Evolutionary conservation across 2,888 invertebrate genomes (phyloP).

Genomic region (Odontocolon sp.): DNA sequence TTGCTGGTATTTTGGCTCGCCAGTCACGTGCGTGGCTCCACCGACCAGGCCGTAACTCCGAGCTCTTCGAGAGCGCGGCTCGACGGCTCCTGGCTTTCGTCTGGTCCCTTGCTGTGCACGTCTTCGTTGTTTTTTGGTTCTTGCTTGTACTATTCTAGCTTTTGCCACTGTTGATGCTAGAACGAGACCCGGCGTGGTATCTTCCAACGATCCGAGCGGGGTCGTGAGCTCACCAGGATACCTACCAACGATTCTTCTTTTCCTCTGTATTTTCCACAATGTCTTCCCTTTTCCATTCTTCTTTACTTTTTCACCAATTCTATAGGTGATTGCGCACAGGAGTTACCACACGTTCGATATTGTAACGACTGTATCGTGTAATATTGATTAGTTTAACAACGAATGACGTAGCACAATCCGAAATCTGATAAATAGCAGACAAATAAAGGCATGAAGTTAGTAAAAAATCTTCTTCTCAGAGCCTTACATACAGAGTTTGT

Average conservation of each 20-base stretch:
- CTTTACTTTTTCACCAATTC: constrained; percentile 17
- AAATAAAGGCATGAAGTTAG: too few relatives aligned
- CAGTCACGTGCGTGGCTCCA: constrained; percentile 70
- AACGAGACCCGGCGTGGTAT: constrained; percentile 14
- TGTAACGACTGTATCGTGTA: too few relatives aligned
- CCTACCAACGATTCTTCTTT: constrained; percentile 10
- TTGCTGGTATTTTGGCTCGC: constrained; percentile 67
- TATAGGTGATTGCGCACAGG: constrained; percentile 4
- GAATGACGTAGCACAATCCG: too few relatives aligned
- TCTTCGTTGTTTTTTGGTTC: constrained; percentile 52
- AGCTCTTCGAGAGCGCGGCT: constrained; percentile 53
- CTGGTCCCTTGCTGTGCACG: constrained; percentile 56
- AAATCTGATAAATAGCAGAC: too few relatives aligned
- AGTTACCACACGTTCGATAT: too few relatives aligned
- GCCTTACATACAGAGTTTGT: too few relatives aligned
- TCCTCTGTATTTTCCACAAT: constrained; percentile 9
- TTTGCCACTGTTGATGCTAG: constrained; percentile 15
- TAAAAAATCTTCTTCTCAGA: too few relatives aligned
- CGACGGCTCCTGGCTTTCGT: constrained; percentile 51
- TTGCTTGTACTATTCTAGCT: constrained; percentile 10
- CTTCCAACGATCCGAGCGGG: constrained; percentile 44
- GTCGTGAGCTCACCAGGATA: constrained; percentile 42
- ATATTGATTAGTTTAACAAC: too few relatives aligned
- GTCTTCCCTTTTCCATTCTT: too few relatives aligned
- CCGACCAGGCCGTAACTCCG: constrained; percentile 58